A percentile compares a stretch with the other conserved stretches of the same genome.
Conservation (phyloP, 2,113 vertebrate species). For the Spilogale gracilis region DNA sequence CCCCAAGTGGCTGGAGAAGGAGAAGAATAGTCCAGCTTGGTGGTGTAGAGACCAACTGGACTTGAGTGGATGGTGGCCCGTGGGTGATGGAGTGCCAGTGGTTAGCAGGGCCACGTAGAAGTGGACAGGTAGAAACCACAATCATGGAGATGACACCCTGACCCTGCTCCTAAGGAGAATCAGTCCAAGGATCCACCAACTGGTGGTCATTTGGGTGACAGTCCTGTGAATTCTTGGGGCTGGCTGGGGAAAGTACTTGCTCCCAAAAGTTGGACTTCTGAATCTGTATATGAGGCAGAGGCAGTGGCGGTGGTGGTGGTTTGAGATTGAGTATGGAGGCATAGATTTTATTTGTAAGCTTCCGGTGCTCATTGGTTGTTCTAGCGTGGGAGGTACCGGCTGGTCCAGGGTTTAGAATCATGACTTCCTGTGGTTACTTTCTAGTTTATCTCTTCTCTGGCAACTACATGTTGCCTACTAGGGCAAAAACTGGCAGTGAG, state of each 20-base stretch:
- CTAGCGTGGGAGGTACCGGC: background rate
- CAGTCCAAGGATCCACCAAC: background rate
- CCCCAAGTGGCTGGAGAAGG: background rate
- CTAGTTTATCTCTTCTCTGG: background rate
- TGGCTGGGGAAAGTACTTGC: background rate
- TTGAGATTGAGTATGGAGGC: background rate
- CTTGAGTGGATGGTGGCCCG: background rate
- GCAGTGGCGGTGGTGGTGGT: rapidly evolving
- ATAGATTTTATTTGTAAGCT: background rate
- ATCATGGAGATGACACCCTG: background rate
- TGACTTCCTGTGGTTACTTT: background rate
- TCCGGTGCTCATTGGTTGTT: background rate
- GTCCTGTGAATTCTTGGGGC: background rate
- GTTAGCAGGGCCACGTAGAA: background rate
- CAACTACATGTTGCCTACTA: background rate
- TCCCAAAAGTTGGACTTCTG: background rate
- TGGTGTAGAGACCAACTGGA: background rate
- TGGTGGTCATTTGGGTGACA: background rate
- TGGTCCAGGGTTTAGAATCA: background rate
- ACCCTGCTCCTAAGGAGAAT: background rate
- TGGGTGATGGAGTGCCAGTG: background rate
- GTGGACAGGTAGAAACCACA: background rate
- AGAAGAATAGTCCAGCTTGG: background rate
- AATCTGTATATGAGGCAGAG: background rate
- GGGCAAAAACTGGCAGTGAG: background rate